Evolutionary conservation across 1,140 invertebrate species (phyloP).

Genomic region (Cherax quadricarinatus): DNA sequence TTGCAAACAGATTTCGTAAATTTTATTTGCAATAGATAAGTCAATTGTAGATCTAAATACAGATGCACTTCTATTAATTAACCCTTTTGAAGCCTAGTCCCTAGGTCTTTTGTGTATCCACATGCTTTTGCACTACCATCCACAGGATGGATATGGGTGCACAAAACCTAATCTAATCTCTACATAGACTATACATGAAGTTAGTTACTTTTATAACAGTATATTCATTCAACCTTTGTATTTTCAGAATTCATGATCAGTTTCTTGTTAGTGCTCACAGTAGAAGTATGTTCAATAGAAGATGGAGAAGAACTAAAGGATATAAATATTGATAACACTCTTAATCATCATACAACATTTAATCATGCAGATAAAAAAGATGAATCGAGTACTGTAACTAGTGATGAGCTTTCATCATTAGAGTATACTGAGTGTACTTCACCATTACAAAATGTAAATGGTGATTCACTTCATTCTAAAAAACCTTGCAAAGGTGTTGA

Average conservation of each 20-base stretch:
- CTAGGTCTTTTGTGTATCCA: too few species aligned
- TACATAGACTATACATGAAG: neutral
- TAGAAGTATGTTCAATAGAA: conserved; percentile 8
- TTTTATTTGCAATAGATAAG: too few species aligned
- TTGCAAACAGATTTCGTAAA: too few species aligned
- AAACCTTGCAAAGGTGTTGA: neutral
- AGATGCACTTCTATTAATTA: too few species aligned
- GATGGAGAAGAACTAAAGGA: neutral
- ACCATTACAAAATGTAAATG: neutral
- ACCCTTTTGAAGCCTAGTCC: too few species aligned
- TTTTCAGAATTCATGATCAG: neutral
- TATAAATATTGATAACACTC: neutral
- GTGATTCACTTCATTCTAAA: neutral
- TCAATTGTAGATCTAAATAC: too few species aligned
- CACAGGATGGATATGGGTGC: neutral
- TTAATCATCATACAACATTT: neutral
- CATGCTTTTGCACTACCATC: neutral
- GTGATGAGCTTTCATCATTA: neutral
- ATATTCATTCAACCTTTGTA: neutral
- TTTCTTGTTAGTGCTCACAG: neutral
- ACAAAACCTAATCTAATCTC: neutral
- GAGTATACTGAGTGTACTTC: conserved; percentile 5
- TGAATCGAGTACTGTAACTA: neutral
- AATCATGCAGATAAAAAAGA: neutral
- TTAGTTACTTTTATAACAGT: neutral